Evolutionary conservation across 2,888 invertebrate genomes (phyloP).

Genomic region (Epinotia demarniana): DNA sequence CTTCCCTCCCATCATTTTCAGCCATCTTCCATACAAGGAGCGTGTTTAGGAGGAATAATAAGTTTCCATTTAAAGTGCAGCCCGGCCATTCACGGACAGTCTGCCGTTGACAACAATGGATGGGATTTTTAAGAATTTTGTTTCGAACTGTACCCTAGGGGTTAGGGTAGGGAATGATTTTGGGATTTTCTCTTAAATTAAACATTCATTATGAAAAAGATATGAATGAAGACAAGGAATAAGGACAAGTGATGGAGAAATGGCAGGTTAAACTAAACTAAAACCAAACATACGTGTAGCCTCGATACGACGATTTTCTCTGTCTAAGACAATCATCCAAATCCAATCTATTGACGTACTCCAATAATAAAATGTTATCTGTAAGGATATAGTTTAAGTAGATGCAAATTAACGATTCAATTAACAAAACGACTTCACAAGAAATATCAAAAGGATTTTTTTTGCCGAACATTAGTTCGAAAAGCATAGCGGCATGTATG

Average conservation of each 20-base stretch:
- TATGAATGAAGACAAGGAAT: not conserved
- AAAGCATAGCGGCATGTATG: constrained; percentile 19
- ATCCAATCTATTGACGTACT: no score
- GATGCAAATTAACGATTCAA: not conserved
- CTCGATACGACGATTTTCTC: no score
- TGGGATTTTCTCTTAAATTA: constrained; percentile 9
- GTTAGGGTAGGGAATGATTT: constrained; percentile 19
- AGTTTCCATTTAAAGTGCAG: constrained; percentile 37
- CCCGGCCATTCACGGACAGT: constrained; percentile 29
- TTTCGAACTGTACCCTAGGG: constrained; percentile 41
- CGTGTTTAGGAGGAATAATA: constrained; percentile 36
- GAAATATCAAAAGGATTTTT: not conserved
- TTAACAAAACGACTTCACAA: not conserved
- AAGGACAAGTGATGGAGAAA: not conserved
- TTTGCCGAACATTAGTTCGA: not conserved
- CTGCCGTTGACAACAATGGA: constrained; percentile 43
- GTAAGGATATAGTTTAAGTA: not conserved
- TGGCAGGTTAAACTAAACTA: not conserved
- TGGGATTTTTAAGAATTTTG: constrained; percentile 42
- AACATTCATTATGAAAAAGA: constrained; percentile 11
- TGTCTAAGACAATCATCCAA: no score
- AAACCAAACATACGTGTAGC: no score
- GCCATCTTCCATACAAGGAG: constrained; percentile 21
- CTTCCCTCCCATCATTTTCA: constrained; percentile 14
- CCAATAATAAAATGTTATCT: no score